These are phyloP conservation scores for Scaptomyza flava DNA, from an alignment of 2,888 invertebrate species.

Conservation along the genomic window DNA sequence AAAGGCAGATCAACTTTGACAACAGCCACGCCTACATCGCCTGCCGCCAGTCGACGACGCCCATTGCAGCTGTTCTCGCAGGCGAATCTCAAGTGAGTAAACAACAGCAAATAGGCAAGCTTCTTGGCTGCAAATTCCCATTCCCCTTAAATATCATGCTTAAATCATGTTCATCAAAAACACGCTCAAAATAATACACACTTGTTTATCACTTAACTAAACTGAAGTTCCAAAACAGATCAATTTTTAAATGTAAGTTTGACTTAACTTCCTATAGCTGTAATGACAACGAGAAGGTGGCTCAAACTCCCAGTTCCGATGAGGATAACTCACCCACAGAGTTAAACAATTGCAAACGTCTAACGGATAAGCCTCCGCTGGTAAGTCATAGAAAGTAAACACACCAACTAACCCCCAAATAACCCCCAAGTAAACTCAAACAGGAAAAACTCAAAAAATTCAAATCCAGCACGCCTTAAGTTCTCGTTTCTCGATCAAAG, in stretches of 20 bases:
- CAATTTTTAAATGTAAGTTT: background rate
- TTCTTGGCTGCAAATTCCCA: conserved; percentile 9
- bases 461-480: conserved; percentile 15
- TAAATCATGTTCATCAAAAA: conserved; percentile 62
- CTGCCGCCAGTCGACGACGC: conserved; percentile 64
- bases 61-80: conserved; percentile 82
- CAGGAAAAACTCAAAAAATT: conserved; percentile 19
- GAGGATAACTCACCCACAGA: conserved; percentile 94
- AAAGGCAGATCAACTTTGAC: conserved; percentile 28
- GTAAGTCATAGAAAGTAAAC: conserved; percentile 63
- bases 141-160: conserved; percentile 38
- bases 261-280: conserved; percentile 67
- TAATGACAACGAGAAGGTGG: conserved; percentile 83
- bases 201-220: conserved; percentile 3
- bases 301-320: conserved; percentile 87
- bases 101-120: conserved; percentile 3
- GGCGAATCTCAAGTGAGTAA: conserved; percentile 83
- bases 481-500: conserved; percentile 39
- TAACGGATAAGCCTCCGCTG: conserved; percentile 91
- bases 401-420: background rate
- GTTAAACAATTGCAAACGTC: conserved; percentile 91
- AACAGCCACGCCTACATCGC: conserved; percentile 60
- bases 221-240: background rate
- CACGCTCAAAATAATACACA: conserved; percentile 15
- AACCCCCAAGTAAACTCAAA: background rate